A percentile compares a stretch with the other conserved stretches of the same genome.
Evolutionary conservation across 2,113 vertebrate genomes (phyloP).

Genomic region (Oreamnos americanus): DNA sequence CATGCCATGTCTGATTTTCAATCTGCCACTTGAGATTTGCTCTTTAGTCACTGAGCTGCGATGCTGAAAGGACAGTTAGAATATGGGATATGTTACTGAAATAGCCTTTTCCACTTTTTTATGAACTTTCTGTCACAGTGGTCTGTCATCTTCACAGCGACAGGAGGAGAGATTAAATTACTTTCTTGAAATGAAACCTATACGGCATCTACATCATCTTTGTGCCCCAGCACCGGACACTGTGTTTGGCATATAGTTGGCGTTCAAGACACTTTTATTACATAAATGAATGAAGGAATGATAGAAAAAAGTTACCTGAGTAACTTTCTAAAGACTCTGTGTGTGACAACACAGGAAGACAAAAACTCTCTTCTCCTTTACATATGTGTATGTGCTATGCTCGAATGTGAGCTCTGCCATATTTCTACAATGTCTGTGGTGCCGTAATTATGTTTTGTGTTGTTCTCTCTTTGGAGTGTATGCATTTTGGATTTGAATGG

Average conservation of each 20-base stretch:
- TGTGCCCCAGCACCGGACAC: neutral
- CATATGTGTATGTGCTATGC: rapidly evolving
- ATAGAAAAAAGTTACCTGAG: neutral
- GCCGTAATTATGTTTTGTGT: rapidly evolving
- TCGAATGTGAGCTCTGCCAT: rapidly evolving
- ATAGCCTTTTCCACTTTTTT: neutral
- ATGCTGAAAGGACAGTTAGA: neutral
- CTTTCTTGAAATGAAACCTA: neutral
- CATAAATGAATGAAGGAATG: neutral
- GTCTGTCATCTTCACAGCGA: neutral
- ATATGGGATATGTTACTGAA: neutral
- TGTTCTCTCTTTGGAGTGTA: neutral
- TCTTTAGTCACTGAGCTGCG: neutral
- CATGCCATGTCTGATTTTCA: neutral
- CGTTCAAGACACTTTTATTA: neutral
- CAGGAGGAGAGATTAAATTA: neutral
- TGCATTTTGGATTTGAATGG: neutral
- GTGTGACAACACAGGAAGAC: neutral
- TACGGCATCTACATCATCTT: neutral
- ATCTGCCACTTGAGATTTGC: neutral
- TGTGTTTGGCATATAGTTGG: neutral
- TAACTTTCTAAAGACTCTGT: neutral
- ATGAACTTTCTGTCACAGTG: neutral
- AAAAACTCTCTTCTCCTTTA: neutral
- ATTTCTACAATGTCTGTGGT: neutral